Evolutionary conservation across 2,113 vertebrate species (phyloP).

Genomic region (Lipophrys pholis): DNA sequence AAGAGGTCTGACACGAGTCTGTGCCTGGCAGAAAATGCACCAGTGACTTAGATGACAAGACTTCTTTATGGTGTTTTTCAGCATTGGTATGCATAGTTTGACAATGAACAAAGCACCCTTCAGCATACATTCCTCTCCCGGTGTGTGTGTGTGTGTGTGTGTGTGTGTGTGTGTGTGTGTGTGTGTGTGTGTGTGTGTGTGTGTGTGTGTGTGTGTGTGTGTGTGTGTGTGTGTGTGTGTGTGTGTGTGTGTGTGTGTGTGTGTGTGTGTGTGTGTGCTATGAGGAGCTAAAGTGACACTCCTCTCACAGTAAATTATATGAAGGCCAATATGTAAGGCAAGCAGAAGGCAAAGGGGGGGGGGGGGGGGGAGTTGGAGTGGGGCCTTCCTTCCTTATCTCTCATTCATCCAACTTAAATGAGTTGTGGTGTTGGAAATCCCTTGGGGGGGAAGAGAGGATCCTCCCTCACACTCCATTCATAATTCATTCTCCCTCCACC

Average conservation of each 20-base stretch:
- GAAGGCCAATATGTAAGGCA: conserved; percentile 59
- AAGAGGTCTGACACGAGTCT: conserved; percentile 66
- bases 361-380: conserved; percentile 1
- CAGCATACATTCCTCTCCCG: conserved; percentile 62
- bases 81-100: conserved; percentile 74
- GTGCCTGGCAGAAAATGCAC: conserved; percentile 69
- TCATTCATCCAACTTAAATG: conserved; percentile 79
- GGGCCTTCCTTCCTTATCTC: conserved; percentile 55
- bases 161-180: conserved; percentile 25
- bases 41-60: conserved; percentile 77
- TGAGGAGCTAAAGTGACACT: conserved; percentile 59
- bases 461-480: conserved; percentile 80
- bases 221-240: too few relatives aligned
- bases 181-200: not conserved
- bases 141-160: conserved; percentile 9
- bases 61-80: conserved; percentile 75
- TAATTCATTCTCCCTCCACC: conserved; percentile 82
- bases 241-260: too few relatives aligned
- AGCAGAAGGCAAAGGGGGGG: conserved; percentile 26
- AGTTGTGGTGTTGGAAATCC: conserved; percentile 76
- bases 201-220: conserved; percentile 36
- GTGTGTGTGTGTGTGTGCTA: conserved; percentile 48
- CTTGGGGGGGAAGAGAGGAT: conserved; percentile 56
- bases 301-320: conserved; percentile 64
- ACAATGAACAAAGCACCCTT: conserved; percentile 78